Base-by-base conservation (phyloP, 2,113 vertebrate species). In the Hyla sarda region DNA sequence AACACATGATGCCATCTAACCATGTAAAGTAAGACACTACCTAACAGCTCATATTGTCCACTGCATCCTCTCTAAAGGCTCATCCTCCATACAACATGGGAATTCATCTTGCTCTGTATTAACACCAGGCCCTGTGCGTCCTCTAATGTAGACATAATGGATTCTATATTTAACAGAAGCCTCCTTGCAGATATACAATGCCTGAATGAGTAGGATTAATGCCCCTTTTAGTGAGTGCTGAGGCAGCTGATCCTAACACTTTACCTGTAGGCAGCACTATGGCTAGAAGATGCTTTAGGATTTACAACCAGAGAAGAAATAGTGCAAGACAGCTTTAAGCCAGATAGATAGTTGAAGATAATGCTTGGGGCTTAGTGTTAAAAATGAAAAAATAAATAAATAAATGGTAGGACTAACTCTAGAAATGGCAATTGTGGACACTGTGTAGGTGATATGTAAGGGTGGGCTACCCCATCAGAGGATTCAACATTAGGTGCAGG, bases 81-180 rank as follows among this genome's bases (percentile, higher is more conserved):
- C 52, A 62, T 45, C 78, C 25, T 81, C 58, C 30, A 65, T 65
- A 65, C 25, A 81, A 81, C 56, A 65, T 60, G 54, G 77, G 54
- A 80, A 80, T 80, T 60, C 41, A 60, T 80, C 77, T 32, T 62
- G 21, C 58, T 81, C 21, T 65, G 78, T 65, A 81, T 81, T 81
- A 81, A 81, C 78, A 81, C 78, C 78, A 65, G 77, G 34, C 7
- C 77, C 77, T 11, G 56, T 28, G 23, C 77, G 45, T 56, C 54
- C 77, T 37, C 77, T 84, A 84, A 84, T 84, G 82, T 32, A 72
- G 71, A 58, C 28, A 84, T 84, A 84, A 84, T 84, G 82, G 82
- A 60, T 84, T 84, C 82, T 84, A 84, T 84, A 83, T 83, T 83
- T 83, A 83, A 83, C 82, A 74, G 54, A 83, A 48, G 50, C 82